Conservation (phyloP, 2,888 invertebrate species). For the Mesorhabditis spiculigera region DNA sequence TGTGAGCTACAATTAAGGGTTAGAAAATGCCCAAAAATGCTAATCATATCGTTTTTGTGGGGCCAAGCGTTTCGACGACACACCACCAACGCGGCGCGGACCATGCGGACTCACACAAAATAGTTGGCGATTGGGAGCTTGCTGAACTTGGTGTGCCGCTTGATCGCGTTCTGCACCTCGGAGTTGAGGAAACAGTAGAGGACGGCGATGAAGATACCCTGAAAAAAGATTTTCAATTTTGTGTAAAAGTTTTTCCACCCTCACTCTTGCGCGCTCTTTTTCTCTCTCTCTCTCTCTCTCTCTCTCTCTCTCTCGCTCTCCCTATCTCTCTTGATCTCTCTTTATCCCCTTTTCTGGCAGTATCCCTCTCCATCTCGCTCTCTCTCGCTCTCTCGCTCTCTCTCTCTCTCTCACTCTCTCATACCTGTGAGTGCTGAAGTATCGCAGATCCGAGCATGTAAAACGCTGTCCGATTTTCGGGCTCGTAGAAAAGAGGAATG, state of each 20-base stretch:
- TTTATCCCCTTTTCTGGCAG: no score
- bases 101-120: not conserved
- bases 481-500: slow-evolving; percentile 64
- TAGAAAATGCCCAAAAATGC: no score
- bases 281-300: not conserved
- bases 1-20: no score
- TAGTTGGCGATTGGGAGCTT: slow-evolving; percentile 45
- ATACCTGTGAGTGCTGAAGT: slow-evolving; percentile 65
- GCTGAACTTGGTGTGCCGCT: slow-evolving; percentile 36
- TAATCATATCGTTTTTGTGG: no score
- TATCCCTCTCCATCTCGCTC: no score
- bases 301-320: no score
- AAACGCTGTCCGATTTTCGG: slow-evolving; percentile 54
- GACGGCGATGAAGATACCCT: slow-evolving; percentile 58
- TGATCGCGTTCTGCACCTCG: slow-evolving; percentile 57
- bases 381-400: no score
- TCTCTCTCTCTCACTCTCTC: not conserved
- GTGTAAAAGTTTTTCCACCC: slow-evolving; percentile 15
- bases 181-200: slow-evolving; percentile 55
- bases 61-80: not conserved
- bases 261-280: not conserved
- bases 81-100: not conserved
- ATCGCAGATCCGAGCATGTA: slow-evolving; percentile 64
- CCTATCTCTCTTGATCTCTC: no score
- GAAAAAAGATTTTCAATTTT: slow-evolving; percentile 15